Evolutionary conservation across 2,888 invertebrate species (phyloP), one percentile per base, ranked within the genome.

Genomic region (Conistra vaccinii): DNA sequence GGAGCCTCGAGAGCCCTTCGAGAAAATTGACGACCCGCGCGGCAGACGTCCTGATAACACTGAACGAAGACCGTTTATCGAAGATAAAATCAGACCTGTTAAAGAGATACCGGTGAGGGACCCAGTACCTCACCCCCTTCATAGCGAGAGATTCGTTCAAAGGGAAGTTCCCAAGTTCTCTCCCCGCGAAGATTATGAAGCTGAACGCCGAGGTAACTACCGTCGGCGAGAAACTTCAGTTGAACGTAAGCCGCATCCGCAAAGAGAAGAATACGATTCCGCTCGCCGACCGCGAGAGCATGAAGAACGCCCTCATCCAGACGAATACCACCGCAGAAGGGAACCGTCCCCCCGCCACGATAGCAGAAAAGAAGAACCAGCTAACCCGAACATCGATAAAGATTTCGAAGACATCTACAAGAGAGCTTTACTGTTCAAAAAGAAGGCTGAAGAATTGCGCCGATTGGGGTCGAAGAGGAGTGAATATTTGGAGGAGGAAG

Each of bases 361-460:
- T 10, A 61, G 73, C 32, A 85, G 74, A 45, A 85, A 84, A 66
- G 85, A 81, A 14, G 84, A 84, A 32, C 48, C 82, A 14, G 81
- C 79, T 51, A 88, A 85, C 39, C 78, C 55, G 53, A 45, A 85
- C 29, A 89, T 93, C 48, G 92, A 95, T 63, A 93, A 92, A 81
- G 95, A 95, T 83, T 92, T 95, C 62, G 93, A 95, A 76, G 94
- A 94, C 55, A 92, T 95, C 12, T 95, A 94, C 84, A 92, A 93
- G 68, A 89, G 94, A 70, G 92, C 95, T 5, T 88, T 92, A n/a
- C 93, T 93, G 68, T 93, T 95, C 69, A 92, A 92, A 14, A 94
- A 94, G 77, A 94, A 93, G 78, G 89, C 94, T 1, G 93, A 95
- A 74, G 92, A 94, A 73, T 82, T 93, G 55, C 92, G 91, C 32